phyloP scores from a whole-genome alignment of 2,888 invertebrate species.

The Onchidella celtica region DNA sequence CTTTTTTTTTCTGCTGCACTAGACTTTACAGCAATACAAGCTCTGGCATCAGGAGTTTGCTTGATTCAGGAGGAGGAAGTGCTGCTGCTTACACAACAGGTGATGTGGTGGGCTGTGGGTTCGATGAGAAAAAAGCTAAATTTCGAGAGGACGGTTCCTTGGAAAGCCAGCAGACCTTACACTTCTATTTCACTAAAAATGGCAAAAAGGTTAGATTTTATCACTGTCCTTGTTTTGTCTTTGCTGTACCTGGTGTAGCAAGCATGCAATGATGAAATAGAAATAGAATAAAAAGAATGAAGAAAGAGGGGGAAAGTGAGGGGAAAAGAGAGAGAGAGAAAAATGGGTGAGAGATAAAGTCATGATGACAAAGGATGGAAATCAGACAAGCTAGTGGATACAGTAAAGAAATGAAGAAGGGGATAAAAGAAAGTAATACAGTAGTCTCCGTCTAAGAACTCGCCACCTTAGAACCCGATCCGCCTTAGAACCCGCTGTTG shows the following conservation, averaged over 20 bases:
- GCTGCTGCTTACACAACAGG: conserved; percentile 38
- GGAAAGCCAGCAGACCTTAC: conserved; percentile 61
- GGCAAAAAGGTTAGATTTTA: conserved; percentile 56
- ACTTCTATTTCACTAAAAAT: conserved; percentile 64
- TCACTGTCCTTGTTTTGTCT: neutral
- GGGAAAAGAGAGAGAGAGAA: too few relatives aligned
- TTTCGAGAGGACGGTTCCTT: conserved; percentile 63
- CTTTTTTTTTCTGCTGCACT: too few relatives aligned
- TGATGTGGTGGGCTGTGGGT: conserved; percentile 59
- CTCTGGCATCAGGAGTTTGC: conserved; percentile 20
- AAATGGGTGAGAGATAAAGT: too few relatives aligned
- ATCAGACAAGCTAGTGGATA: too few relatives aligned
- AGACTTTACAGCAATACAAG: conserved; percentile 58
- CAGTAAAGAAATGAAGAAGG: too few relatives aligned
- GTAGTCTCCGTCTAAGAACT: too few relatives aligned
- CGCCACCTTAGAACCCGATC: too few relatives aligned
- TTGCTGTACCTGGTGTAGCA: too few relatives aligned
- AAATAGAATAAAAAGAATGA: neutral
- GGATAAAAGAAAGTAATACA: too few relatives aligned
- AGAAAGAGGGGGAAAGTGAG: neutral
- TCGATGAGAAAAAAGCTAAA: conserved; percentile 49
- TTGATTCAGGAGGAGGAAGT: neutral
- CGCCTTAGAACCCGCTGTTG: too few relatives aligned
- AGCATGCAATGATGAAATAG: neutral
- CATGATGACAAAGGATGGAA: too few relatives aligned